phyloP scores from a whole-genome alignment of 2,113 vertebrate species.

The Trematocara stigmaticum region DNA sequence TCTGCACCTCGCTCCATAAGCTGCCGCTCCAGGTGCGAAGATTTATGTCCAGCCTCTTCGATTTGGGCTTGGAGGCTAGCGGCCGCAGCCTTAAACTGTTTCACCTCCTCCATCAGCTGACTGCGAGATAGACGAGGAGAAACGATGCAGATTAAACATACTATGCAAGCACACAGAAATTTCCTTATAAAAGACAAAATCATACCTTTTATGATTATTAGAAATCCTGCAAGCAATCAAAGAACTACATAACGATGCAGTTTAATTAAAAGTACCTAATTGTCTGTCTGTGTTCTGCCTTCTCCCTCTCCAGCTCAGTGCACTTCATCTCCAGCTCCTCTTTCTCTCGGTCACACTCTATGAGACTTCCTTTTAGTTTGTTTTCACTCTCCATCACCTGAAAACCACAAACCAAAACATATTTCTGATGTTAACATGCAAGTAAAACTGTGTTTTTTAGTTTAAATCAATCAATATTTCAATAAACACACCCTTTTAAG shows the following conservation, averaged over 20 bases:
- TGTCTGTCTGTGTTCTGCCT: constrained; percentile 68
- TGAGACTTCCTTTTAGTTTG: constrained; percentile 74
- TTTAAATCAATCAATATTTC: not conserved
- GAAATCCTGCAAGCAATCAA: not conserved
- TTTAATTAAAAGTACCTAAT: constrained; percentile 70
- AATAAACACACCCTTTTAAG: constrained; percentile 74
- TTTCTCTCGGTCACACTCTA: constrained; percentile 78
- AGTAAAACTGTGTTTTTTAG: not conserved
- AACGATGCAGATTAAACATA: not conserved
- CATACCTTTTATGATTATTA: not conserved
- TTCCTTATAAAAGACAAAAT: not conserved
- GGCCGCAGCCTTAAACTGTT: constrained; percentile 60
- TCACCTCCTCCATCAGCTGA: constrained; percentile 74
- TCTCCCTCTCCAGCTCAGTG: constrained; percentile 71
- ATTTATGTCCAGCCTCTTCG: constrained; percentile 66
- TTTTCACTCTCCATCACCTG: constrained; percentile 83
- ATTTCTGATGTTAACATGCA: not conserved
- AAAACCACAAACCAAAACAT: constrained; percentile 6
- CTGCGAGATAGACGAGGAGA: constrained; percentile 38
- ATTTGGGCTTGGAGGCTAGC: constrained; percentile 71
- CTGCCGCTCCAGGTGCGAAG: constrained; percentile 74
- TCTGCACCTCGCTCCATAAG: constrained; percentile 62
- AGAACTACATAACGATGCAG: rapidly evolving
- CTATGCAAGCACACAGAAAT: not conserved
- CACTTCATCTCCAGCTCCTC: constrained; percentile 77